Conservation (phyloP, 2,888 invertebrate genomes). For the Cistogaster globosa region DNA sequence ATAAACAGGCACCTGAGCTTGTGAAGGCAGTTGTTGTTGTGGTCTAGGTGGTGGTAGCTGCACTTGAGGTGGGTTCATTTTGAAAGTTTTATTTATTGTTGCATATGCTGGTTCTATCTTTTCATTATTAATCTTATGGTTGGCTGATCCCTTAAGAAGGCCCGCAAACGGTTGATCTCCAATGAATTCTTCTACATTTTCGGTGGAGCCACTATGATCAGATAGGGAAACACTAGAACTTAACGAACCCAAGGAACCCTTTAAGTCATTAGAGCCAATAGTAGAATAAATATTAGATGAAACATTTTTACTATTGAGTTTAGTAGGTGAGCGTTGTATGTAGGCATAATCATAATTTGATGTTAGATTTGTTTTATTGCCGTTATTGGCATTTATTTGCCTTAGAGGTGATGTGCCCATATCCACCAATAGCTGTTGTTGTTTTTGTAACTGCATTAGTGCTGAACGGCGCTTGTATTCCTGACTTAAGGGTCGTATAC, state of each 20-base stretch:
- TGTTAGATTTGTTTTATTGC: slow-evolving; percentile 71
- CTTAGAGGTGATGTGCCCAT: slow-evolving; percentile 78
- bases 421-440: slow-evolving; percentile 78
- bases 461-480: slow-evolving; percentile 84
- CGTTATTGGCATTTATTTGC: slow-evolving; percentile 56
- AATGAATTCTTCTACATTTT: slow-evolving; percentile 92
- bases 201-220: slow-evolving; percentile 90
- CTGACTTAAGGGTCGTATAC: slow-evolving; percentile 94
- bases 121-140: slow-evolving; percentile 85
- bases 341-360: slow-evolving; percentile 78
- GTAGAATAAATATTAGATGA: slow-evolving; percentile 84
- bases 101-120: slow-evolving; percentile 67
- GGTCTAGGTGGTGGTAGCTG: slow-evolving; percentile 69
- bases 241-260: slow-evolving; percentile 87
- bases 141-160: slow-evolving; percentile 91
- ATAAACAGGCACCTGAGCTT: slow-evolving; percentile 61
- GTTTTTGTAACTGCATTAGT: slow-evolving; percentile 76
- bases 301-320: slow-evolving; percentile 22
- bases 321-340: slow-evolving; percentile 72
- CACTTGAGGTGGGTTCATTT: slow-evolving; percentile 69
- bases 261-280: slow-evolving; percentile 70
- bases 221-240: slow-evolving; percentile 88
- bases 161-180: slow-evolving; percentile 93
- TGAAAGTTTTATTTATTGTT: slow-evolving; percentile 62
- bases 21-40: slow-evolving; percentile 67